Base-by-base conservation (phyloP, 1,140 invertebrate species). In the Rhopalosiphum maidis region DNA sequence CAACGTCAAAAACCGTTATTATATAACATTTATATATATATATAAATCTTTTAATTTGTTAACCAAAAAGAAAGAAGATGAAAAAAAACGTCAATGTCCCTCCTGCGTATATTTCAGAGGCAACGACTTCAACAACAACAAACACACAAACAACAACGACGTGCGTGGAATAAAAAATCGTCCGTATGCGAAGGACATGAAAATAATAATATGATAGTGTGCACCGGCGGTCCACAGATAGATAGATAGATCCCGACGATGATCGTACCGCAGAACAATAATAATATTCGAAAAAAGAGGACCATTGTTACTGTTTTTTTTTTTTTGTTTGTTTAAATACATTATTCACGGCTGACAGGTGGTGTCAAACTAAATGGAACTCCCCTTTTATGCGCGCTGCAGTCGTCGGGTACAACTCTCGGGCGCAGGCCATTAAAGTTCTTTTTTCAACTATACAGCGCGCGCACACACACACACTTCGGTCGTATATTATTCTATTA, bases 261-360 rank as follows among this genome's bases (percentile, higher is more conserved):
- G 60, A 91, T 91, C 90, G 55, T 60, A 35, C 90, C 37, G 37
- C 90, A 82, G 90, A 85, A 92, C 91, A 92, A 85, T 35, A 92
- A 92, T 90, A 60, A 90, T 68, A 77, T 54, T 90, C 89, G 89
- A 90, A 90, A 90, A 93, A 92, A 86, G n/a, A 85, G 77, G 48
- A 93, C 82, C 46, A 55, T 86, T 86, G 77, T 93, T 93, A 93
- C 82, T 92, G 18, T 82, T 92, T 85, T 77, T 68, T 83, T 60
- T 55, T 21, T 86, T 41, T 51, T 93, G 51, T 93, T 93, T 93
- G 77, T 86, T 86, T 55, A 85, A 93, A 93, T 86, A 93, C 91
- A 93, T 93, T 93, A 93, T 93, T 93, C 91, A 93, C 91, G 91
- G 91, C 91, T 93, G 91, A 93, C 91, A 93, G 91, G 91, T 55